These are phyloP conservation scores for Yoshiicerus persimilis DNA, from an alignment of 1,140 invertebrate genomes.

Conservation along the genomic window DNA sequence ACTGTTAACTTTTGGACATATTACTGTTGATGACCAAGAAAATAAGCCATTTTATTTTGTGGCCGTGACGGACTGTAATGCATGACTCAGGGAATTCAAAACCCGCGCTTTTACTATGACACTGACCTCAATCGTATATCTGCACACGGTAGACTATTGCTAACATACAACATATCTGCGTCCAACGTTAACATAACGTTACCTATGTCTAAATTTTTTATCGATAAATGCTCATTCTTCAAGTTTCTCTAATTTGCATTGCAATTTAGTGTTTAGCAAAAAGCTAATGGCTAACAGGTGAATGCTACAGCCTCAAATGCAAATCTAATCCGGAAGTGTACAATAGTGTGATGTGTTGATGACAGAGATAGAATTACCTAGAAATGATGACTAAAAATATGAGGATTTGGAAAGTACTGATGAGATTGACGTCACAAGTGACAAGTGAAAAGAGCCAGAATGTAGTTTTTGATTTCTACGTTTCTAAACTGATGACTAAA, in stretches of 20 bases:
- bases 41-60: neutral
- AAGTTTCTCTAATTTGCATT: neutral
- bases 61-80: neutral
- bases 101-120: neutral
- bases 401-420: neutral
- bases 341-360: neutral
- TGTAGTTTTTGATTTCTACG: neutral
- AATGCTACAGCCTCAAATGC: neutral
- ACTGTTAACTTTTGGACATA: neutral
- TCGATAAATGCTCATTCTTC: neutral
- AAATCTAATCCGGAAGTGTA: neutral
- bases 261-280: neutral
- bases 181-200: neutral
- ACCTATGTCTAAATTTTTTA: neutral
- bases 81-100: conserved; percentile 1
- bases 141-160: neutral
- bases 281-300: too few species aligned
- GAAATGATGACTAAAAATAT: too few species aligned
- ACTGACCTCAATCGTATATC: neutral
- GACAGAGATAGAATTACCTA: neutral
- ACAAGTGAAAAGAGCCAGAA: neutral
- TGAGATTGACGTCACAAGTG: neutral
- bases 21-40: neutral
- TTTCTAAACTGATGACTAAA: too few species aligned
- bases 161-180: neutral